A percentile compares a stretch with the other conserved stretches of the same genome.
Evolutionary conservation across 2,888 invertebrate genomes (phyloP).

Genomic region (Onchidella celtica): DNA sequence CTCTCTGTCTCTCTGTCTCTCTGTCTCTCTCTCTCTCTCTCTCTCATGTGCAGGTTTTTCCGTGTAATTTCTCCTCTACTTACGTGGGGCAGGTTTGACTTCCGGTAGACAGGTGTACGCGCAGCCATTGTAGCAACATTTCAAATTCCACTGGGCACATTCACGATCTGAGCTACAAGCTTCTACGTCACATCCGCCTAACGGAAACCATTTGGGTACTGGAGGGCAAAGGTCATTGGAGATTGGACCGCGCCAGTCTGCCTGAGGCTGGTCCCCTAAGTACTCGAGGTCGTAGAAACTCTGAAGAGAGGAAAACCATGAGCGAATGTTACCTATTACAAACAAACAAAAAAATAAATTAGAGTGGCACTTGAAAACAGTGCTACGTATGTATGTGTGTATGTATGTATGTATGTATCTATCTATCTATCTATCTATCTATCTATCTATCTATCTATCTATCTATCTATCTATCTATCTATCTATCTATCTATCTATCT

Average conservation of each 20-base stretch:
- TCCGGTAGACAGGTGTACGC: conserved; percentile 65
- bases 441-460: conserved; percentile 31
- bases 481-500: conserved; percentile 19
- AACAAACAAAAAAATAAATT: background rate
- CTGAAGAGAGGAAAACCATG: conserved; percentile 12
- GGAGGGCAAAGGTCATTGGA: conserved; percentile 61
- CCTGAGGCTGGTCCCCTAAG: conserved; percentile 37
- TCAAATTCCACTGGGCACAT: conserved; percentile 55
- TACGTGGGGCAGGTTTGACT: conserved; percentile 64
- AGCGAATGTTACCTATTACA: no score
- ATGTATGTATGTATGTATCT: conserved; percentile 3
- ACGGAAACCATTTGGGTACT: conserved; percentile 58
- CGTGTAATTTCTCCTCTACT: no score
- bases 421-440: conserved; percentile 23
- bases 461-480: conserved; percentile 24
- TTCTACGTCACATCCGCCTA: conserved; percentile 59
- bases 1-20: no score
- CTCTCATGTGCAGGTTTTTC: no score
- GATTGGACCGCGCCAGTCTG: conserved; percentile 3
- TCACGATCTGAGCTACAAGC: conserved; percentile 63
- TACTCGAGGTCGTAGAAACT: conserved; percentile 39
- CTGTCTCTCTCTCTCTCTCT: no score
- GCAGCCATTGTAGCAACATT: conserved; percentile 72
- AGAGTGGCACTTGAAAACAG: background rate
- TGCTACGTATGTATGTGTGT: background rate